A percentile compares a stretch with the other conserved stretches of the same genome.
Conservation (phyloP, 1,140 invertebrate species). For the Calephelis nemesis region DNA sequence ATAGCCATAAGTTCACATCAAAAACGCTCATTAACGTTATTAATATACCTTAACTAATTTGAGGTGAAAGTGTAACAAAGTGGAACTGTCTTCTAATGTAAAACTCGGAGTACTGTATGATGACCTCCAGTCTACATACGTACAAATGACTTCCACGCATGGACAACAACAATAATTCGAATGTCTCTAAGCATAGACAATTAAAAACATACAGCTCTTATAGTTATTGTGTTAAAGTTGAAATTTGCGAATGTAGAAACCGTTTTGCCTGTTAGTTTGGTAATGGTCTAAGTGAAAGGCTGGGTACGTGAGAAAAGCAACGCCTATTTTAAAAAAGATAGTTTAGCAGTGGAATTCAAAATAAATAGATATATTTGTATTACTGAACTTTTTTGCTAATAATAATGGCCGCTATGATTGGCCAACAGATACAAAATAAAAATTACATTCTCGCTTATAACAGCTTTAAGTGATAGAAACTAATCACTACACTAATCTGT, state of each 20-base stretch:
- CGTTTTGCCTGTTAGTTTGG: constrained; percentile 54
- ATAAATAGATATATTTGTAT: background rate
- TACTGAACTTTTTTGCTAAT: too few species aligned
- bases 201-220: constrained; percentile 11
- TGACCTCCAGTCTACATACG: constrained; percentile 75
- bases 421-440: too few species aligned
- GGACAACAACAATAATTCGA: constrained; percentile 69
- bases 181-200: constrained; percentile 36
- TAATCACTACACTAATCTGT: too few species aligned
- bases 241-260: constrained; percentile 29
- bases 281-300: constrained; percentile 74
- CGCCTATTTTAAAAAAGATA: constrained; percentile 45
- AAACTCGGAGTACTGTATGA: constrained; percentile 58
- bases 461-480: too few species aligned
- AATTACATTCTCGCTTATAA: too few species aligned
- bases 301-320: constrained; percentile 69
- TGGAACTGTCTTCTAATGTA: constrained; percentile 42
- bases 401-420: too few species aligned
- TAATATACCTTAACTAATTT: constrained; percentile 36
- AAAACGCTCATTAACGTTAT: constrained; percentile 18
- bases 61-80: constrained; percentile 35
- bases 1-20: constrained; percentile 12
- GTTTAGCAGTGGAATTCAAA: background rate
- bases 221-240: constrained; percentile 31
- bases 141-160: constrained; percentile 74